Conservation (phyloP, 2,888 invertebrate genomes). For the Leptopilina drosophilae region DNA sequence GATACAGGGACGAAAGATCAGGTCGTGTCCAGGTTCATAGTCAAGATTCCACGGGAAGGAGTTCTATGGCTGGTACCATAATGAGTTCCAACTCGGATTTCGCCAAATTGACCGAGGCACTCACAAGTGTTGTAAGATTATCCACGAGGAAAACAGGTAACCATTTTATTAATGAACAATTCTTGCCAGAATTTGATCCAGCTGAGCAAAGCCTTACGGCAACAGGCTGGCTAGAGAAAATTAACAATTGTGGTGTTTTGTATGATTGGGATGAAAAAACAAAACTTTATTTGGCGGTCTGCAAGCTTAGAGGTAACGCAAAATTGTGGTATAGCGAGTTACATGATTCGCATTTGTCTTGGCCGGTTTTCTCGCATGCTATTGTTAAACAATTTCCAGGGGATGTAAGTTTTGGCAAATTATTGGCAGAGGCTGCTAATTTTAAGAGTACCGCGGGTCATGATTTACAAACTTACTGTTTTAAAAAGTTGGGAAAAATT, state of each 20-base stretch:
- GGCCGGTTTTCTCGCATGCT: conserved; percentile 48
- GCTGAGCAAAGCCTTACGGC: conserved; percentile 42
- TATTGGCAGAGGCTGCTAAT: conserved; percentile 39
- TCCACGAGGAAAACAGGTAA: conserved; percentile 42
- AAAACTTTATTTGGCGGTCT: conserved; percentile 50
- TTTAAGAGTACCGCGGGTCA: conserved; percentile 49
- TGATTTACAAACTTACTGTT: conserved; percentile 49
- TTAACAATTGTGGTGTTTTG: conserved; percentile 44
- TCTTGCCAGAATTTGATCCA: conserved; percentile 55
- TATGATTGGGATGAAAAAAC: conserved; percentile 52
- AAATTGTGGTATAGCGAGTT: conserved; percentile 53
- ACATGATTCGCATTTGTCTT: conserved; percentile 40
- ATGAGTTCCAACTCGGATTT: conserved; percentile 30
- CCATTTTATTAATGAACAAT: conserved; percentile 53
- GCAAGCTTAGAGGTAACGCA: conserved; percentile 51
- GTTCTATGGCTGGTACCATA: not conserved
- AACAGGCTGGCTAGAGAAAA: conserved; percentile 51
- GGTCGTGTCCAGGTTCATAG: too few relatives aligned
- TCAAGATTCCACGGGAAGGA: not conserved
- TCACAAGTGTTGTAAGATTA: conserved; percentile 46
- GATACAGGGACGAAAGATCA: too few relatives aligned
- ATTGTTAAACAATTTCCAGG: conserved; percentile 50
- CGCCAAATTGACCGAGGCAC: conserved; percentile 44
- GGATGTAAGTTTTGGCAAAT: conserved; percentile 50
- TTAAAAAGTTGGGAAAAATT: conserved; percentile 49